phyloP scores from a whole-genome alignment of 2,797 vertebrate genomes.

The Pygocentrus nattereri region DNA sequence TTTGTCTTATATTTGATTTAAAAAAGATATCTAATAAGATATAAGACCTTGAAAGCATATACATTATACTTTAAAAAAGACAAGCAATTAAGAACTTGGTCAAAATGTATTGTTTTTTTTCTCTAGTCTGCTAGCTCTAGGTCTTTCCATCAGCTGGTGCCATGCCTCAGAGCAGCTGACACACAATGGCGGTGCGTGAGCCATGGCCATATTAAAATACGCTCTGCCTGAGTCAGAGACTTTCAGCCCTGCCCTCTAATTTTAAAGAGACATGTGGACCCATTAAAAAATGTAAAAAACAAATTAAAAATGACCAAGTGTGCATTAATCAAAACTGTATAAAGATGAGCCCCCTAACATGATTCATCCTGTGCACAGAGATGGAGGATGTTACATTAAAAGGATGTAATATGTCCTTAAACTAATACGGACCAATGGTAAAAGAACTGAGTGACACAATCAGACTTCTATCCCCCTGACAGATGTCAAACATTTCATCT shows the following conservation, averaged over 20 bases:
- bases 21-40: no score
- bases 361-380: conserved; percentile 21
- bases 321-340: neutral
- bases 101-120: conserved; percentile 31
- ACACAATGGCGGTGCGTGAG: conserved; percentile 57
- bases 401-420: conserved; percentile 59
- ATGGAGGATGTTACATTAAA: conserved; percentile 61
- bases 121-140: conserved; percentile 58
- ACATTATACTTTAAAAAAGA: neutral
- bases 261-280: neutral
- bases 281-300: conserved; percentile 6
- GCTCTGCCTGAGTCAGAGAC: conserved; percentile 20
- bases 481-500: neutral
- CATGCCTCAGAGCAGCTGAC: conserved; percentile 74
- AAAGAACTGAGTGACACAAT: conserved; percentile 46
- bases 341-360: conserved; percentile 6
- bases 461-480: conserved; percentile 41
- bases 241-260: neutral
- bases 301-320: neutral
- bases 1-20: neutral
- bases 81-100: neutral
- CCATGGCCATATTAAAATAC: conserved; percentile 56
- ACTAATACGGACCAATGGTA: conserved; percentile 58
- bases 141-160: conserved; percentile 79
- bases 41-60: no score